phyloP scores from a whole-genome alignment of 2,888 invertebrate genomes.

The Seira sanloemensis region DNA sequence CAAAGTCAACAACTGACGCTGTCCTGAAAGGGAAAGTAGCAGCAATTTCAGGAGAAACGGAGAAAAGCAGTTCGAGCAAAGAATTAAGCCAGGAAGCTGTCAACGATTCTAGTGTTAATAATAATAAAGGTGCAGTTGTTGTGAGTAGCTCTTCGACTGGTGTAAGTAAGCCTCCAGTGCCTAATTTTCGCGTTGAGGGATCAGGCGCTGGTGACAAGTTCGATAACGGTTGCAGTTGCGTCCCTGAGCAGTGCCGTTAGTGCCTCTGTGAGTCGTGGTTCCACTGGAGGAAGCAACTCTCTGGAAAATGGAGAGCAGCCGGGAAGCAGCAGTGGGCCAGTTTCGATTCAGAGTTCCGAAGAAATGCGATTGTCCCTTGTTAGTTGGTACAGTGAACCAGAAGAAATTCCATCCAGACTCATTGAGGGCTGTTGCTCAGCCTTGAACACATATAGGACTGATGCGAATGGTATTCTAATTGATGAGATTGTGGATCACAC shows the following conservation, averaged over 20 bases:
- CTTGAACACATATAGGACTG: constrained; percentile 56
- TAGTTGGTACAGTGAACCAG: constrained; percentile 73
- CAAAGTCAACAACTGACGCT: background rate
- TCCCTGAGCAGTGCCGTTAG: constrained; percentile 59
- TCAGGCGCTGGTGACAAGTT: constrained; percentile 70
- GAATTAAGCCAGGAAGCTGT: background rate
- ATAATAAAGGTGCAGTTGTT: constrained; percentile 39
- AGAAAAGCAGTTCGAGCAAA: background rate
- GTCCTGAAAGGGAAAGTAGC: constrained; percentile 27
- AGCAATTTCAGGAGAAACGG: background rate
- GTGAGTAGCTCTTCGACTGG: constrained; percentile 1
- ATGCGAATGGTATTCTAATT: constrained; percentile 21
- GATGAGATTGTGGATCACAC: constrained; percentile 11
- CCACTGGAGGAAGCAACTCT: constrained; percentile 53
- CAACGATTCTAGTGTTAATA: constrained; percentile 23
- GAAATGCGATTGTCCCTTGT: constrained; percentile 73
- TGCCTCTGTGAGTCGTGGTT: constrained; percentile 45
- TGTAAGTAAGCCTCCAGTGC: constrained; percentile 63
- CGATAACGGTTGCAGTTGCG: constrained; percentile 68
- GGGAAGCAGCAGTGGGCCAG: constrained; percentile 66
- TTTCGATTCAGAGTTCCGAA: constrained; percentile 68
- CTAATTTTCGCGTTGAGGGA: constrained; percentile 73
- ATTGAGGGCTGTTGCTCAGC: constrained; percentile 61
- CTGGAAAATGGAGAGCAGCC: constrained; percentile 62
- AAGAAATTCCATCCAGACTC: constrained; percentile 55